phyloP scores from a whole-genome alignment of 2,888 invertebrate genomes.

The Netelia fuscicornis region DNA sequence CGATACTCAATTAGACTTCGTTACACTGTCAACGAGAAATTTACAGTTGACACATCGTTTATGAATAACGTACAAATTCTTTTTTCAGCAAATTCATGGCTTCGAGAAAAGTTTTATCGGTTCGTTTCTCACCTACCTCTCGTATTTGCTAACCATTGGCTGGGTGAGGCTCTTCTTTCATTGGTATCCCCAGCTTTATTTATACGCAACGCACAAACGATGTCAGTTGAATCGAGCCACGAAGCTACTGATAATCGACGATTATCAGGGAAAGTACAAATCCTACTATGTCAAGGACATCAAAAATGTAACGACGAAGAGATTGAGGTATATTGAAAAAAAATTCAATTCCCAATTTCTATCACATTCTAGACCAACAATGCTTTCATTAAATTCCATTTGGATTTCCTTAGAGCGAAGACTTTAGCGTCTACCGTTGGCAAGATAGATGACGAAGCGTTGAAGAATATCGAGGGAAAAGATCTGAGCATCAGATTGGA shows the following conservation, averaged over 20 bases:
- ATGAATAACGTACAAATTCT: constrained; percentile 28
- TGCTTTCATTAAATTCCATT: not conserved
- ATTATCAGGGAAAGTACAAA: constrained; percentile 86
- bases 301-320: constrained; percentile 80
- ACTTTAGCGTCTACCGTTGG: constrained; percentile 61
- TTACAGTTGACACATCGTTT: not conserved
- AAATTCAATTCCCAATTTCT: not conserved
- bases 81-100: constrained; percentile 86
- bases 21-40: not conserved
- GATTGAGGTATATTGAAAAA: constrained; percentile 75
- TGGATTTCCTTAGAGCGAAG: constrained; percentile 66
- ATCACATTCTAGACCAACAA: not conserved
- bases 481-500: constrained; percentile 79
- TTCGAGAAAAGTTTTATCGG: constrained; percentile 83
- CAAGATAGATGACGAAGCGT: constrained; percentile 70
- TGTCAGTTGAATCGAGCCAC: constrained; percentile 86
- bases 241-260: constrained; percentile 86
- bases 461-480: constrained; percentile 74
- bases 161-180: constrained; percentile 87
- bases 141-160: constrained; percentile 86
- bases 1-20: not conserved
- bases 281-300: constrained; percentile 85
- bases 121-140: constrained; percentile 83
- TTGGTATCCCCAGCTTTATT: constrained; percentile 87
- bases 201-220: constrained; percentile 86